Evolutionary conservation across 2,797 vertebrate genomes (phyloP), one percentile per base, ranked within the genome.

Genomic region (Coilia nasus): DNA sequence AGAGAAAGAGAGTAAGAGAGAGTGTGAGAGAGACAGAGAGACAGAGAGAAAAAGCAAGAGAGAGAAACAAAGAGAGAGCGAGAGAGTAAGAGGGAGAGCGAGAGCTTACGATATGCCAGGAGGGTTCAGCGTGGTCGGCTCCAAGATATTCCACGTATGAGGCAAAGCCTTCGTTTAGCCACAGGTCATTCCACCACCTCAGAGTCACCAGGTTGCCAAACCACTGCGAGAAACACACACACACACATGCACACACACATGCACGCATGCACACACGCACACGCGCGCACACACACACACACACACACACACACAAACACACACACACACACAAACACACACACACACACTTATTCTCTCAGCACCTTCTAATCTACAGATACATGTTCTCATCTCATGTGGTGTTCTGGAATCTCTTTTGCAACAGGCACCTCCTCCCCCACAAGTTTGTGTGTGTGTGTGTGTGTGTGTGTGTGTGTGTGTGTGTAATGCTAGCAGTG

Each of bases 81-180:
- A 23, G 4, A n/a, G 2, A n/a, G n/a, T n/a, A n/a, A n/a, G n/a
- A n/a, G n/a, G n/a, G n/a, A n/a, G n/a, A n/a, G n/a, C n/a, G n/a
- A 10, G 28, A 1, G 89, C 96, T 94, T 93, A 99, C 98, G 0
- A 98, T 93, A 46, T 92, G 89, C 97, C 97, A 99, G 17, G 44
- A n/a, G 17, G 86, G 82, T 86, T 99, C 96, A 0, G 94, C 97
- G 0, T 81, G 3, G 89, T 98, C 17, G 0, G 94, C 96, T 0
- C 97, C 98, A 12, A 99, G 94, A 87, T 97, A 98, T 86, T 98
- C 95, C 80, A 98, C 96, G 0, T 98, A 99, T 0, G 96, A 97
- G 0, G 98, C 98, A 1, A 99, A 99, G 78, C 98, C 98, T 88
- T 99, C 98, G 0, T 99, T 99, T 85, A 99, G 90, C 98, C 98